These are phyloP conservation scores for Pholis gunnellus DNA, from an alignment of 2,113 vertebrate species.

Conservation along the genomic window DNA sequence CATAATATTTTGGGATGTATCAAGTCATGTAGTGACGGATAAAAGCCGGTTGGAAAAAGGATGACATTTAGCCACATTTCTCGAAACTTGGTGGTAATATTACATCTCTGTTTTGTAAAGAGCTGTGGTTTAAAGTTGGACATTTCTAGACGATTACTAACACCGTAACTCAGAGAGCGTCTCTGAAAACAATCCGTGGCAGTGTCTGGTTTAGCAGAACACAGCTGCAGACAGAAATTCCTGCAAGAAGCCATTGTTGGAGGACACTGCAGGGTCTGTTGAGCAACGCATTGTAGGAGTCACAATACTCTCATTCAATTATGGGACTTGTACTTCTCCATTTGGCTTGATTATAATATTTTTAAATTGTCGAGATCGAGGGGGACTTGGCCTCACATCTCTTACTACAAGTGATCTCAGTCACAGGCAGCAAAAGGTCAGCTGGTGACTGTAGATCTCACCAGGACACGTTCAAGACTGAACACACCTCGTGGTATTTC, in stretches of 20 bases:
- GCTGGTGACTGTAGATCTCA: constrained; percentile 13
- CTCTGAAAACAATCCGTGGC: constrained; percentile 71
- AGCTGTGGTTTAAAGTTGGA: constrained; percentile 41
- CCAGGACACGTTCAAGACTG: neutral
- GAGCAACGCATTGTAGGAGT: constrained; percentile 52
- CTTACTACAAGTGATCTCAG: neutral
- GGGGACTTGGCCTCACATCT: constrained; percentile 1
- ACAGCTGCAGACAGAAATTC: constrained; percentile 64
- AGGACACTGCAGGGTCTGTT: constrained; percentile 76
- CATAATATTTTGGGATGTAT: neutral
- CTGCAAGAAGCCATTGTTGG: constrained; percentile 76
- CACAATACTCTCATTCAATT: constrained; percentile 77
- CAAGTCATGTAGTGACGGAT: neutral
- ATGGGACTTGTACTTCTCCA: constrained; percentile 36
- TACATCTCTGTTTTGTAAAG: constrained; percentile 34
- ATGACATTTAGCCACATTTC: constrained; percentile 12
- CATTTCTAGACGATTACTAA: constrained; percentile 76
- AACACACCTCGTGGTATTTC: neutral
- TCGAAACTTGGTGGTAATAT: constrained; percentile 34
- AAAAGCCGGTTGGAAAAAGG: neutral
- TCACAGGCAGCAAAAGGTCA: neutral
- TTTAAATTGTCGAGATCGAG: constrained; percentile 49
- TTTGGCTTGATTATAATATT: constrained; percentile 51
- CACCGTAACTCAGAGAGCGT: constrained; percentile 49
- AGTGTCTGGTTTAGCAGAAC: constrained; percentile 64